Evolutionary conservation across 2,113 vertebrate genomes (phyloP).

Genomic region (Sturnus vulgaris): DNA sequence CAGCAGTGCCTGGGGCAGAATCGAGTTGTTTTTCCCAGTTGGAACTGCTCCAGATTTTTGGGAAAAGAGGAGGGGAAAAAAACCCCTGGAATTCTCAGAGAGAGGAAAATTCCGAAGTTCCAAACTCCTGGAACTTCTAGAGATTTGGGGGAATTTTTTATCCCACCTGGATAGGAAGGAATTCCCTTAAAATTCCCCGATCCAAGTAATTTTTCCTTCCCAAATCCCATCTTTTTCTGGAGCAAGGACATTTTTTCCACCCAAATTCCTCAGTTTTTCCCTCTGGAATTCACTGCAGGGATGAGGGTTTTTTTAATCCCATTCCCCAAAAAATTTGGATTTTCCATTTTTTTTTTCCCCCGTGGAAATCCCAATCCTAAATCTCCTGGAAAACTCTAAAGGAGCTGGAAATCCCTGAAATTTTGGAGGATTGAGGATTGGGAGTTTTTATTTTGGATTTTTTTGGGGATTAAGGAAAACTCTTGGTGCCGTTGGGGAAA

Average conservation of each 20-base stretch:
- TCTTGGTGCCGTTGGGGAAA: not conserved
- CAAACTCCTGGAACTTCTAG: not conserved
- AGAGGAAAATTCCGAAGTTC: not conserved
- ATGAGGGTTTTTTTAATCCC: too few relatives aligned
- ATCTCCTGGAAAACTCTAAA: not conserved
- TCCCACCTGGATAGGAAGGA: not conserved
- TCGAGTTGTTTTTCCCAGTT: not conserved
- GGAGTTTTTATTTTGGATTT: not conserved
- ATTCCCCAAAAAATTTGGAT: not conserved
- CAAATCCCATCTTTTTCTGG: not conserved
- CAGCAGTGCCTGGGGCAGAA: not conserved
- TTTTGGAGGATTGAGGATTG: not conserved
- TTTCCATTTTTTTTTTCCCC: not conserved
- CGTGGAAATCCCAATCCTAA: not conserved
- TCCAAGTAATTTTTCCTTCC: not conserved
- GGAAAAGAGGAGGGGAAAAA: not conserved
- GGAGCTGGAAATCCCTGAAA: not conserved
- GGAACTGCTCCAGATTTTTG: not conserved
- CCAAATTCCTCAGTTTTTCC: not conserved
- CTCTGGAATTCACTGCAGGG: not conserved
- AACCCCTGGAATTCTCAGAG: not conserved
- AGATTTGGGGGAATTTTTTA: not conserved
- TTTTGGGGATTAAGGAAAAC: not conserved
- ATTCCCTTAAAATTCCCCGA: not conserved
- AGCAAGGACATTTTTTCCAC: not conserved